Evolutionary conservation across 64 coral and sea anemone genomes (phyloP), one percentile per base, ranked within the genome.

Genomic region (Stichodactyla mertensii): DNA sequence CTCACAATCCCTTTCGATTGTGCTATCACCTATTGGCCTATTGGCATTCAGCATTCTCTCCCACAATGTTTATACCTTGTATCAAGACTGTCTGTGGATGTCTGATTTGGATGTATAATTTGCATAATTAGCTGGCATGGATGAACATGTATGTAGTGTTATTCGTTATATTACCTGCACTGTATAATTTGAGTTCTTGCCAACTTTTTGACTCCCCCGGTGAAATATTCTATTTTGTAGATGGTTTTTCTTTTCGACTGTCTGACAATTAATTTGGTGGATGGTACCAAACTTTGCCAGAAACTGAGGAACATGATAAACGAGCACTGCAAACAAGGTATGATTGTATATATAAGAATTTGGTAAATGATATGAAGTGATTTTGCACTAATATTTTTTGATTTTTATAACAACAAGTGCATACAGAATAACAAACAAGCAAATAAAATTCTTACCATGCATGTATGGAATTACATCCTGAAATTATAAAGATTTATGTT

Each of bases 391-490:
- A 53, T 54, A 80, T 52, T 54, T 6, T 80, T 80, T 80, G 14
- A 81, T 19, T 81, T 16, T 52, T 80, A 23, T 51, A 81, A 19
- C 6, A 20, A 54, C 36, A 54, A 16, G 51, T 81, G 78, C 36
- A 54, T 19, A 54, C 51, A 53, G 16, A 53, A 81, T 81, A 81
- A 81, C 45, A 81, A 78, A 55, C 15, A 77, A 77, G 4, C 54
- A 22, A 54, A 79, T 59, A 13, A 89, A 12, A 64, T 52, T 82
- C 78, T 82, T 89, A 89, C 87, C 87, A 52, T 89, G 87, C 61
- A 89, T 82, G 61, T 89, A 89, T 83, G 87, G 61, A 82, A 83
- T 89, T 59, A 59, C 57, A 59, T 59, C 57, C 57, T 59, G 57
- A 59, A 59, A 59, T 59, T 4, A 59, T 59, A 59, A 59, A 59